These are phyloP conservation scores for Pterobdella sp. DNA, from an alignment of 2,888 invertebrate species.

Conservation along the genomic window DNA sequence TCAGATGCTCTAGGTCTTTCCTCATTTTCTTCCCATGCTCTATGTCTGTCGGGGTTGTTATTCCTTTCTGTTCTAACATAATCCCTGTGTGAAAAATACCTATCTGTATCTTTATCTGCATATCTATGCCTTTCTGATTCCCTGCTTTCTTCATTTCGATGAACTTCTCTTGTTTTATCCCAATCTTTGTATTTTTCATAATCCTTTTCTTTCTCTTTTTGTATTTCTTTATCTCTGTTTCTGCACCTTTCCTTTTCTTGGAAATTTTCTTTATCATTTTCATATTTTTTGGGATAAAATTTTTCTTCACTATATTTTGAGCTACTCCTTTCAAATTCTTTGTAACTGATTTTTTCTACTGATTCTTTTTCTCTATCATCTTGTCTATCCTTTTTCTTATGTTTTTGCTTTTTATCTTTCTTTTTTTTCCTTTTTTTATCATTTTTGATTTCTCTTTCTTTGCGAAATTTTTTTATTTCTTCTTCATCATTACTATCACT, in stretches of 20 bases:
- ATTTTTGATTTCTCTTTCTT: background rate
- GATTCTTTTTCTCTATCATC: background rate
- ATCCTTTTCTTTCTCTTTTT: background rate
- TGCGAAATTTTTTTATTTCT: background rate
- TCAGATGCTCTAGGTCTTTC: background rate
- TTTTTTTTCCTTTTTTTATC: constrained; percentile 10
- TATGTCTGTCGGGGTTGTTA: background rate
- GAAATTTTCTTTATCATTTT: background rate
- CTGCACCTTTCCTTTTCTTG: background rate
- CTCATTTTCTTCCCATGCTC: background rate
- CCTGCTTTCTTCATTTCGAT: background rate
- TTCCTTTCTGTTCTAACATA: background rate
- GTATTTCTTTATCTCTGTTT: background rate
- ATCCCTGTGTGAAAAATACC: no score
- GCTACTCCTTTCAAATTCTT: background rate
- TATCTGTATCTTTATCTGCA: background rate
- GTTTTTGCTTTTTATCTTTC: constrained; percentile 7
- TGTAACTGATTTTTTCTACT: background rate
- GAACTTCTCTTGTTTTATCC: background rate
- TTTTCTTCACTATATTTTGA: no score
- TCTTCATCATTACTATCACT: constrained; percentile 7
- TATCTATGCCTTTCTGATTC: background rate
- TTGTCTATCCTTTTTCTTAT: background rate
- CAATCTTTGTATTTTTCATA: background rate
- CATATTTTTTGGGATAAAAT: no score